Conservation (phyloP, 2,797 vertebrate genomes). For the Pseudochromis fuscus region DNA sequence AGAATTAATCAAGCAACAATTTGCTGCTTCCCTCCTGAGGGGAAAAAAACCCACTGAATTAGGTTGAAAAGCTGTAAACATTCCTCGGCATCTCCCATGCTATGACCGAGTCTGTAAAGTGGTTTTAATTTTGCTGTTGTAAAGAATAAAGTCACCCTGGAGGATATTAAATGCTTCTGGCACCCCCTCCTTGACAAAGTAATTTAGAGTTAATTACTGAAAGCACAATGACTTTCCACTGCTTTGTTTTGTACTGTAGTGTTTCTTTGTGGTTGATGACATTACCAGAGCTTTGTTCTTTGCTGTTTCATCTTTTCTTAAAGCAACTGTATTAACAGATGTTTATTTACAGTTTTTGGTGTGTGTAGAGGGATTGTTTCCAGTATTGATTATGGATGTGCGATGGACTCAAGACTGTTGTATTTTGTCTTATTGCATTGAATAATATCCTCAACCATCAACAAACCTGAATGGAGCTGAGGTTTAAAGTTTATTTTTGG, state of each 20-base stretch:
- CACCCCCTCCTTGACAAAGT: conserved; percentile 45
- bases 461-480: conserved; percentile 11
- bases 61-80: conserved; percentile 61
- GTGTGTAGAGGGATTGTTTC: conserved; percentile 8
- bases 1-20: conserved; percentile 69
- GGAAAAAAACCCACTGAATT: conserved; percentile 55
- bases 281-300: conserved; percentile 26
- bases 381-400: not conserved
- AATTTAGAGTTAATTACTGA: conserved; percentile 68
- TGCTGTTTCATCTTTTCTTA: conserved; percentile 8
- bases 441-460: not conserved
- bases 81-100: conserved; percentile 65
- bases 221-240: conserved; percentile 55
- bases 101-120: conserved; percentile 75
- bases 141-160: conserved; percentile 63
- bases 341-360: conserved; percentile 15
- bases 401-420: not conserved
- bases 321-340: not conserved
- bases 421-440: not conserved
- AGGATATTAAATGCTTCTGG: conserved; percentile 67
- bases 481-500: not conserved
- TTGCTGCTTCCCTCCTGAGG: conserved; percentile 58
- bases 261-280: conserved; percentile 44
- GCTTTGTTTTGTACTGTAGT: conserved; percentile 39
- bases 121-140: conserved; percentile 72